phyloP scores from a whole-genome alignment of 2,113 vertebrate genomes.

The Vidua macroura region DNA sequence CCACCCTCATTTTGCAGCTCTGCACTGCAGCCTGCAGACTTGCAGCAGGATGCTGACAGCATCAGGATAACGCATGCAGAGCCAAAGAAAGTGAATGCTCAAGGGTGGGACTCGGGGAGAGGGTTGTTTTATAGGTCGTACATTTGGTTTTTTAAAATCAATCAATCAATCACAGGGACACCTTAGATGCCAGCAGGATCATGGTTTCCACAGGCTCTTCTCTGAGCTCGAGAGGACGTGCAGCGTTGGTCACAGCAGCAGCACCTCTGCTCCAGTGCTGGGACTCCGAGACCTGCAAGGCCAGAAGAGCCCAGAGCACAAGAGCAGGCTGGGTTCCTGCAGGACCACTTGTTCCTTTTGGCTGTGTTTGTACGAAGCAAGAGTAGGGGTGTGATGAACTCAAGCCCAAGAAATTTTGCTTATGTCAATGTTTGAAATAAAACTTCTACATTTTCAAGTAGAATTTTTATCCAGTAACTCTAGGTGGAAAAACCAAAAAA shows the following conservation, averaged over 20 bases:
- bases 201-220: neutral
- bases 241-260: neutral
- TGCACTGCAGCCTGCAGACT: neutral
- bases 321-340: neutral
- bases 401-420: neutral
- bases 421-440: neutral
- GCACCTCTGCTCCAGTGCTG: neutral
- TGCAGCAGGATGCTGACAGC: neutral
- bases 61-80: accelerated
- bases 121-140: neutral
- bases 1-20: neutral
- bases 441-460: neutral
- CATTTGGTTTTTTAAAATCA: neutral
- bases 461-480: neutral
- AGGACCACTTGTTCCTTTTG: neutral
- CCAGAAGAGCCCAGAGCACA: neutral
- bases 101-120: accelerated
- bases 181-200: neutral
- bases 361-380: accelerated
- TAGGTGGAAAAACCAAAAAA: neutral
- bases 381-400: neutral
- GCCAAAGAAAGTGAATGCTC: neutral
- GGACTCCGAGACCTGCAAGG: accelerated
- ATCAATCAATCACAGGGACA: too few relatives aligned
- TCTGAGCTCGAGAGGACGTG: accelerated